Percentiles rank a stretch among this genome's conserved stretches.
These are phyloP conservation scores for Heliocidaris tuberculata DNA, from an alignment of 35 echinoderm and acorn worm species.

Conservation along the genomic window DNA sequence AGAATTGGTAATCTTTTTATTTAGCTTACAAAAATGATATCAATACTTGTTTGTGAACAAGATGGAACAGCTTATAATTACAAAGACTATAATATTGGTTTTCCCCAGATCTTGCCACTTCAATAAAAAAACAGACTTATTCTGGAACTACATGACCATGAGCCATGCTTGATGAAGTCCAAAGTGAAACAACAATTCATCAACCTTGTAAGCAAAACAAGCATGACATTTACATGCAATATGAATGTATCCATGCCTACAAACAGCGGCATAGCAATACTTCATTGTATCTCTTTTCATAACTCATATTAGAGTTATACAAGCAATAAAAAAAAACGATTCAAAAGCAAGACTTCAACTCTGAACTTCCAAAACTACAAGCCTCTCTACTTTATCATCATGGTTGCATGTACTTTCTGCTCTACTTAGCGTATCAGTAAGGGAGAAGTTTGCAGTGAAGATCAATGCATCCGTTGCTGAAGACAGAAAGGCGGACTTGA, in stretches of 20 bases:
- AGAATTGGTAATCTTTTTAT: no score
- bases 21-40: no score
- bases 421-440: background rate
- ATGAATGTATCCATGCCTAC: background rate
- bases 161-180: background rate
- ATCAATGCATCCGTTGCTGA: background rate
- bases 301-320: background rate
- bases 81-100: background rate
- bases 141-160: background rate
- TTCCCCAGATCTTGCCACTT: background rate
- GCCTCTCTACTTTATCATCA: background rate
- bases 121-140: background rate
- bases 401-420: conserved; percentile 5
- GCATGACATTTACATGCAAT: background rate
- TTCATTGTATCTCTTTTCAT: background rate
- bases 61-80: no score
- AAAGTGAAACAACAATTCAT: background rate
- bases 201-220: background rate
- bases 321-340: background rate
- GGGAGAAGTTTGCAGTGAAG: background rate
- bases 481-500: background rate
- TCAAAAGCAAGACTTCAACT: background rate
- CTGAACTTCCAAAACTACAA: background rate
- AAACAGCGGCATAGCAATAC: background rate
- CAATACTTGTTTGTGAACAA: no score